Base-by-base conservation (phyloP, 1,140 invertebrate genomes). In the Solen grandis region DNA sequence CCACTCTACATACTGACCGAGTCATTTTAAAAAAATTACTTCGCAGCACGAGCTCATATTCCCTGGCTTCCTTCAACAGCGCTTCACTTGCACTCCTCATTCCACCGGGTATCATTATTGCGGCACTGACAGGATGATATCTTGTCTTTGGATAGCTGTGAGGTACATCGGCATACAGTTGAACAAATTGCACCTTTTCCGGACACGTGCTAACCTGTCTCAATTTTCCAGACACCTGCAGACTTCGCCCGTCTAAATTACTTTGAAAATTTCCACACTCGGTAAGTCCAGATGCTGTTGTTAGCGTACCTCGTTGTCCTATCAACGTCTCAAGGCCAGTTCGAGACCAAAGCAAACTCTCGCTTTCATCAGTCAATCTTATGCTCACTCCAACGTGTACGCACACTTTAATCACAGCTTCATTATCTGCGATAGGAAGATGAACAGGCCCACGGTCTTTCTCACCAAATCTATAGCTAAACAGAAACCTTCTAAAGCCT, bases 211-310 rank as follows among this genome's bases (percentile, higher is more conserved):
- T 36, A 2, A 63, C 19, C 2, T 2, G 16, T 5, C 5, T 3
- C 10, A 63, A n/a, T 36, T 63, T 22, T 29, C 33, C 33, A n/a
- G 33, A 36, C 16, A 63, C n/a, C 19, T 35, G 1, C 29, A 63
- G 31, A 1, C 10, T 35, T 5, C 22, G 31, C 31, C 2, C n/a
- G 22, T n/a, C 14, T 29, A 36, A 10, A 3, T 3, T 29, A 8
- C 10, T n/a, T 36, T 63, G 60, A 4, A 63, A n/a, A n/a, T 63
- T 63, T 35, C n/a, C 60, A 63, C 60, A 63, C 19, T 63, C 60
- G 33, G 38, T 8, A 13, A n/a, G n/a, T n/a, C n/a, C n/a, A n/a
- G n/a, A n/a, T n/a, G n/a, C n/a, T n/a, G n/a, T n/a, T n/a, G n/a
- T n/a, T n/a, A n/a, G n/a, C n/a, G n/a, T n/a, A n/a, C n/a, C n/a